Evolutionary conservation across 2,797 vertebrate species (phyloP).

Genomic region (Hipposideros larvatus): DNA sequence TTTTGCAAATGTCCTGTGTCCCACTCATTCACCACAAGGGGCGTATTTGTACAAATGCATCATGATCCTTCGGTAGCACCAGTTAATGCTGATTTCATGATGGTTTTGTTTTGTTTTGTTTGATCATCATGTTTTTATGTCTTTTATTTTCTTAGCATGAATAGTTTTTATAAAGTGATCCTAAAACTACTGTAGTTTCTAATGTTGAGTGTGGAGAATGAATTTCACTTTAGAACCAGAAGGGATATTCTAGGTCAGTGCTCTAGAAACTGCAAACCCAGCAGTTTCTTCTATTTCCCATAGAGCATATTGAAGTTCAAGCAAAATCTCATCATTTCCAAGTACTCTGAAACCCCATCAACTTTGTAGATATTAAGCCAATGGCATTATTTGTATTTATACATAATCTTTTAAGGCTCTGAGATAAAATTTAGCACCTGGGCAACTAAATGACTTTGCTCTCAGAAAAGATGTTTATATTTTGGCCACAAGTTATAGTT

Average conservation of each 20-base stretch:
- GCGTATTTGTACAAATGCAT: not conserved
- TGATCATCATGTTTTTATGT: not conserved
- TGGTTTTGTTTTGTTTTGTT: conserved; percentile 10
- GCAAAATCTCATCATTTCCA: conserved; percentile 39
- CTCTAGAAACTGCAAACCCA: conserved; percentile 1
- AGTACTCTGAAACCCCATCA: not conserved
- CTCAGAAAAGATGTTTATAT: not conserved
- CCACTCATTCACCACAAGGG: not conserved
- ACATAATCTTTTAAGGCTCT: conserved; percentile 49
- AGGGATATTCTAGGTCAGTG: conserved; percentile 15
- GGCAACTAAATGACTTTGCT: conserved; percentile 10
- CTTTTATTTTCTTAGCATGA: not conserved
- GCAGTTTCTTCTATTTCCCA: conserved; percentile 8
- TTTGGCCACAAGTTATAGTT: conserved; percentile 34
- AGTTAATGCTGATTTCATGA: not conserved
- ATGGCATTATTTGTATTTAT: conserved; percentile 29
- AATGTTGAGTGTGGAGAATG: not conserved
- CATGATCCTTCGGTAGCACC: not conserved
- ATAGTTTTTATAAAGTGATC: not conserved
- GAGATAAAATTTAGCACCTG: conserved; percentile 42
- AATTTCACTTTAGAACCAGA: conserved; percentile 35
- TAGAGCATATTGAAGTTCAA: not conserved
- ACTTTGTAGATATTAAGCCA: conserved; percentile 39
- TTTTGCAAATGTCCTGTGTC: not conserved
- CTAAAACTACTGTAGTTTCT: not conserved